These are phyloP conservation scores for Vulpes ferrilata DNA, from an alignment of 2,113 vertebrate genomes.

Conservation along the genomic window DNA sequence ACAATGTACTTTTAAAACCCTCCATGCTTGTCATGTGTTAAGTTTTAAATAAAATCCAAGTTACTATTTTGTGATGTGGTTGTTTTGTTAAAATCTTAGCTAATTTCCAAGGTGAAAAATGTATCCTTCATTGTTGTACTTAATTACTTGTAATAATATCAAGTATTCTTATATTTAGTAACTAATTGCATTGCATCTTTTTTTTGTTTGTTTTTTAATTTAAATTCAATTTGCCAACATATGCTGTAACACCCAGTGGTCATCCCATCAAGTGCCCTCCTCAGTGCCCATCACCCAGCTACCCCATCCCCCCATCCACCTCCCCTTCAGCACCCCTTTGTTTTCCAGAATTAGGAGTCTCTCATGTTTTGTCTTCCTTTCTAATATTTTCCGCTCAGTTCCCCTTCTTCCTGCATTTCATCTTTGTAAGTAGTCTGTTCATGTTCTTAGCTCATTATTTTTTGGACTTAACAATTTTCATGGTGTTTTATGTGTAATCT, in stretches of 20 bases:
- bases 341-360: too few relatives aligned
- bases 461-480: not conserved
- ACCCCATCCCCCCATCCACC: too few relatives aligned
- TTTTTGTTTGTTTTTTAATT: too few relatives aligned
- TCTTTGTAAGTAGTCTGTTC: not conserved
- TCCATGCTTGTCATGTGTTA: not conserved
- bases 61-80: not conserved
- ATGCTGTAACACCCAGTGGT: too few relatives aligned
- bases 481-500: not conserved
- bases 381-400: too few relatives aligned
- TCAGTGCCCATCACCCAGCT: too few relatives aligned
- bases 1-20: not conserved
- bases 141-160: not conserved
- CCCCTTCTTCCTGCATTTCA: not conserved
- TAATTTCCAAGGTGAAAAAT: not conserved
- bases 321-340: too few relatives aligned
- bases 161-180: not conserved
- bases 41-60: conserved; percentile 11
- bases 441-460: not conserved
- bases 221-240: too few relatives aligned
- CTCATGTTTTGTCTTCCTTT: too few relatives aligned
- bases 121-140: not conserved
- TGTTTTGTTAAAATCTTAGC: not conserved
- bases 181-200: not conserved
- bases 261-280: too few relatives aligned